Evolutionary conservation across 2,888 invertebrate species (phyloP).

Genomic region (Julus scanicus): DNA sequence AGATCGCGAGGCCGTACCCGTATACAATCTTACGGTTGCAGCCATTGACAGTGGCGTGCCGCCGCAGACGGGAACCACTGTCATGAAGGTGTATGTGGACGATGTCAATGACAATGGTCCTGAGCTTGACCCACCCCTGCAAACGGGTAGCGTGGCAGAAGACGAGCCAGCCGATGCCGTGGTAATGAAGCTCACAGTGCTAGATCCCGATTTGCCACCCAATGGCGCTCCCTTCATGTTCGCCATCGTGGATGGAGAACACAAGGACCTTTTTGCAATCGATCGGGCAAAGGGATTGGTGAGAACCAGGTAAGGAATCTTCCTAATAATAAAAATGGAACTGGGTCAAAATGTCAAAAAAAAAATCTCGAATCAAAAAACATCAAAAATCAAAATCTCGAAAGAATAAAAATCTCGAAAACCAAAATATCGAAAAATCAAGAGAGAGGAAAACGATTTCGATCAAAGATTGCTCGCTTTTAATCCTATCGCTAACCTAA

Average conservation of each 20-base stretch:
- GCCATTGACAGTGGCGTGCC: constrained; percentile 90
- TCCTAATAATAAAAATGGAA: too few relatives aligned
- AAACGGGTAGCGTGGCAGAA: constrained; percentile 83
- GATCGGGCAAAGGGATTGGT: constrained; percentile 84
- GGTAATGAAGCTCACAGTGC: constrained; percentile 85
- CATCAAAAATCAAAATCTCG: too few relatives aligned
- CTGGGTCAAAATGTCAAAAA: too few relatives aligned
- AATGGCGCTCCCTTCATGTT: constrained; percentile 93
- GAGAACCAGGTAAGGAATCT: constrained; percentile 72
- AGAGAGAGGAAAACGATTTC: too few relatives aligned
- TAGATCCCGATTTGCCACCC: constrained; percentile 88
- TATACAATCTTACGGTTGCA: constrained; percentile 81
- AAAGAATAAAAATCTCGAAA: too few relatives aligned
- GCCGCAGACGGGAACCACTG: constrained; percentile 90
- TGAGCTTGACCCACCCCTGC: constrained; percentile 77
- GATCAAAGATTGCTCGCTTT: too few relatives aligned
- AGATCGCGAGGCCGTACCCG: constrained; percentile 82
- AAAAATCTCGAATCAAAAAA: too few relatives aligned
- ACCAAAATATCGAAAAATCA: too few relatives aligned
- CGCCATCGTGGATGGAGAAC: constrained; percentile 79
- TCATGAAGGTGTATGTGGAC: constrained; percentile 80
- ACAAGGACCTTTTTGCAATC: constrained; percentile 79
- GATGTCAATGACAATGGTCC: constrained; percentile 97
- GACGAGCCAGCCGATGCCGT: constrained; percentile 86
- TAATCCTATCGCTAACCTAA: too few relatives aligned